These are phyloP conservation scores for Pangasianodon hypophthalmus DNA, from an alignment of 2,113 vertebrate genomes.

Conservation along the genomic window DNA sequence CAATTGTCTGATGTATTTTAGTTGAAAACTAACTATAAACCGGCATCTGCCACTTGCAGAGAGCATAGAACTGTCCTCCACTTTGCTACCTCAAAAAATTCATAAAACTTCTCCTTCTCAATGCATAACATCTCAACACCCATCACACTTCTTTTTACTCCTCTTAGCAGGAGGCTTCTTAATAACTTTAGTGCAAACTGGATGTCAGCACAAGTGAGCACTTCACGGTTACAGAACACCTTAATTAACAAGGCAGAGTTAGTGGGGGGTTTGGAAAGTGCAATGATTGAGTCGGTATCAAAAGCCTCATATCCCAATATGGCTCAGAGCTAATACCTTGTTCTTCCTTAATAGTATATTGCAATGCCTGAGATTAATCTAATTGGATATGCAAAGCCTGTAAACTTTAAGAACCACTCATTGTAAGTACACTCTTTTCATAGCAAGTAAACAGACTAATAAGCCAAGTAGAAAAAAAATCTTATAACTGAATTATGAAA, in stretches of 20 bases:
- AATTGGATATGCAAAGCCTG: neutral
- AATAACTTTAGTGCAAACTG: slow-evolving; percentile 39
- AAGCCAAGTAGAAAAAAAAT: neutral
- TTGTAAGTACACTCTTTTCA: neutral
- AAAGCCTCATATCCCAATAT: neutral
- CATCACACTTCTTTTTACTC: slow-evolving; percentile 15
- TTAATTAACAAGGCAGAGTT: slow-evolving; percentile 44
- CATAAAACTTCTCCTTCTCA: slow-evolving; percentile 2
- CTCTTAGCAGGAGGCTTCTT: slow-evolving; percentile 31
- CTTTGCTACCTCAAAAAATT: slow-evolving; percentile 22
- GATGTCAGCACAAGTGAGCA: slow-evolving; percentile 5
- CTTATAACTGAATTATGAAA: neutral
- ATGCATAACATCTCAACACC: neutral
- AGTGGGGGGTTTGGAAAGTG: neutral
- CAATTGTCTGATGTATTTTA: too few relatives aligned
- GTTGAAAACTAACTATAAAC: slow-evolving; percentile 1
- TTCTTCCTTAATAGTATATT: neutral
- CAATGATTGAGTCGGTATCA: neutral
- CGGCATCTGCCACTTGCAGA: neutral
- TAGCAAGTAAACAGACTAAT: neutral
- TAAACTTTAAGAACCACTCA: neutral
- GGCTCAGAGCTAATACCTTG: neutral
- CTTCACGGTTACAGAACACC: slow-evolving; percentile 19
- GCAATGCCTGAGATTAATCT: neutral
- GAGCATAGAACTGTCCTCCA: neutral